Conservation (phyloP, 2,113 vertebrate species). For the Salvelinus namaycush region DNA sequence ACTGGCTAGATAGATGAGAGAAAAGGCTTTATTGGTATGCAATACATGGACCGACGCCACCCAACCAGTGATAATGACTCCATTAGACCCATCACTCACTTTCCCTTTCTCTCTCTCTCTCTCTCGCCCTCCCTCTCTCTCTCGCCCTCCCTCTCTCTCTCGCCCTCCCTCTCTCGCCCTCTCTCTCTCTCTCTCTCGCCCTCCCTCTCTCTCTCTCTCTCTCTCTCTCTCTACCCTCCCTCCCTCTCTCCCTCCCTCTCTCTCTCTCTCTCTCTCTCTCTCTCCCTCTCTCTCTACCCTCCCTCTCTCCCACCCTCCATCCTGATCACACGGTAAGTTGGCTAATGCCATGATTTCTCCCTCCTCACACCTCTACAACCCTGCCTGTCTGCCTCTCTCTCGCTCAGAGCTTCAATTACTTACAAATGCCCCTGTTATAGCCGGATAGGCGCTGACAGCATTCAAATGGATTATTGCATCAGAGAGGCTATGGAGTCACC, state of each 20-base stretch:
- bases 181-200: background rate
- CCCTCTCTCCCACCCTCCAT: background rate
- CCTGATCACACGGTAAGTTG: background rate
- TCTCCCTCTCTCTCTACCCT: background rate
- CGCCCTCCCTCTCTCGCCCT: background rate
- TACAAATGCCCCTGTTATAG: background rate
- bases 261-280: background rate
- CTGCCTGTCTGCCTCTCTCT: background rate
- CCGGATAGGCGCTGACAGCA: constrained; percentile 22
- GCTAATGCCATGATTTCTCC: background rate
- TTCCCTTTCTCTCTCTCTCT: background rate
- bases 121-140: background rate
- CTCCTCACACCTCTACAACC: background rate
- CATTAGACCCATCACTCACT: background rate
- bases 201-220: background rate
- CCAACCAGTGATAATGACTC: constrained; percentile 23
- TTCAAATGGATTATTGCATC: constrained; percentile 44
- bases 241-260: background rate
- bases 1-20: background rate
- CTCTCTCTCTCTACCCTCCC: no score
- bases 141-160: background rate
- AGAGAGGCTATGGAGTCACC: constrained; percentile 23
- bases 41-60: background rate
- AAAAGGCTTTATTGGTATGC: background rate
- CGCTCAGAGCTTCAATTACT: background rate